Conservation (phyloP, 2,888 invertebrate species). For the Colletes collaris region DNA sequence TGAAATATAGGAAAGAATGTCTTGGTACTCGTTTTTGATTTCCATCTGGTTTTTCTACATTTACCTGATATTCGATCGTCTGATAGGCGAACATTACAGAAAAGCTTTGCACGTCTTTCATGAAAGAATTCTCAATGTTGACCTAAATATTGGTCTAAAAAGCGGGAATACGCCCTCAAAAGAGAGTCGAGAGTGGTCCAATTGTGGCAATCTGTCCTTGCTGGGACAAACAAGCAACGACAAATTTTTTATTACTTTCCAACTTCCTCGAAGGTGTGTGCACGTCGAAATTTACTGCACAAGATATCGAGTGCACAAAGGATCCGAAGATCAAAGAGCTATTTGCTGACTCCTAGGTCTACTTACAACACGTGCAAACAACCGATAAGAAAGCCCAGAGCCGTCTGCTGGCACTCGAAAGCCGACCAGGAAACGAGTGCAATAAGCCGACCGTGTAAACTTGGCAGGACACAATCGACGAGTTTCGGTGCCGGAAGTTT, state of each 20-base stretch:
- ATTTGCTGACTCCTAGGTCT: conserved; percentile 27
- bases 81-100: no score
- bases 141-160: no score
- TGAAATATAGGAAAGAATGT: no score
- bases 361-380: conserved; percentile 31
- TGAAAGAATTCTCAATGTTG: no score
- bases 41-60: no score
- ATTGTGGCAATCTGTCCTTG: background rate
- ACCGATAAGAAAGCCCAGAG: conserved; percentile 28
- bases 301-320: conserved; percentile 29
- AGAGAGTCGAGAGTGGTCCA: no score
- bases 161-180: no score
- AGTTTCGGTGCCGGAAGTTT: conserved; percentile 59
- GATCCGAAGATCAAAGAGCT: conserved; percentile 23
- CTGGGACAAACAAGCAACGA: background rate
- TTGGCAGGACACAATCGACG: conserved; percentile 45
- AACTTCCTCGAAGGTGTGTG: background rate
- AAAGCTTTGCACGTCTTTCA: no score
- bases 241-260: conserved; percentile 19
- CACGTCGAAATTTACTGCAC: conserved; percentile 17
- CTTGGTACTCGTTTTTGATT: no score
- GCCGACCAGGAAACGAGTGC: conserved; percentile 25
- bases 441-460: conserved; percentile 53
- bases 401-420: background rate
- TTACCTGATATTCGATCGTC: no score